phyloP scores from a whole-genome alignment of 2,113 vertebrate genomes.

The Pagrus major region DNA sequence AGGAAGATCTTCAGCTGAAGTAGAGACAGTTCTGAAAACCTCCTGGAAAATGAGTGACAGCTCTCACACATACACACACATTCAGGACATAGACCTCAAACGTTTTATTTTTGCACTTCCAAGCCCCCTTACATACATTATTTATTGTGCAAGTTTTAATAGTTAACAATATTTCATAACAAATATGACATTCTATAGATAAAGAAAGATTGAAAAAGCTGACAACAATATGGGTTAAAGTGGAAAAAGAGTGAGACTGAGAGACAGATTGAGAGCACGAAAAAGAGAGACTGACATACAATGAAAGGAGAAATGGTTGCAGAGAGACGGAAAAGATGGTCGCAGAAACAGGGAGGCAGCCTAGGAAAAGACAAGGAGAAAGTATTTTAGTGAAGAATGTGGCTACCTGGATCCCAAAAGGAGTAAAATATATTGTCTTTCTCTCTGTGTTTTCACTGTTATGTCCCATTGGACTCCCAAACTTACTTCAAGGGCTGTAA shows the following conservation, averaged over 20 bases:
- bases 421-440: slow-evolving; percentile 2
- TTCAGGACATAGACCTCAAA: slow-evolving; percentile 2
- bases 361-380: neutral
- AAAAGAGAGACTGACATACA: slow-evolving; percentile 8
- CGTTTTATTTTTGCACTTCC: slow-evolving; percentile 23
- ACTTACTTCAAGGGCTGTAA: slow-evolving; percentile 5
- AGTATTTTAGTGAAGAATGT: slow-evolving; percentile 2
- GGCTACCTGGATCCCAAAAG: slow-evolving; percentile 1
- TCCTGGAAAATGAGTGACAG: slow-evolving; percentile 6
- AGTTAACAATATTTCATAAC: neutral
- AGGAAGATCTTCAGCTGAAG: neutral
- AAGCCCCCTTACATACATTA: slow-evolving; percentile 1
- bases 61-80: neutral
- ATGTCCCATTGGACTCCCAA: neutral
- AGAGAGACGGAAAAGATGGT: neutral
- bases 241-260: neutral
- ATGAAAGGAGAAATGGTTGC: neutral
- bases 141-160: slow-evolving; percentile 15
- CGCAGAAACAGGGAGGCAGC: slow-evolving; percentile 2
- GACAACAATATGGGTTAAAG: slow-evolving; percentile 10
- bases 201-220: neutral
- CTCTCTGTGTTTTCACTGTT: neutral
- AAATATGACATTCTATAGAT: slow-evolving; percentile 7
- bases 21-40: slow-evolving; percentile 1
- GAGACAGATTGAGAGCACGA: slow-evolving; percentile 9